These are phyloP conservation scores for Epistrophella euchroma DNA, from an alignment of 2,888 invertebrate genomes.

Conservation along the genomic window DNA sequence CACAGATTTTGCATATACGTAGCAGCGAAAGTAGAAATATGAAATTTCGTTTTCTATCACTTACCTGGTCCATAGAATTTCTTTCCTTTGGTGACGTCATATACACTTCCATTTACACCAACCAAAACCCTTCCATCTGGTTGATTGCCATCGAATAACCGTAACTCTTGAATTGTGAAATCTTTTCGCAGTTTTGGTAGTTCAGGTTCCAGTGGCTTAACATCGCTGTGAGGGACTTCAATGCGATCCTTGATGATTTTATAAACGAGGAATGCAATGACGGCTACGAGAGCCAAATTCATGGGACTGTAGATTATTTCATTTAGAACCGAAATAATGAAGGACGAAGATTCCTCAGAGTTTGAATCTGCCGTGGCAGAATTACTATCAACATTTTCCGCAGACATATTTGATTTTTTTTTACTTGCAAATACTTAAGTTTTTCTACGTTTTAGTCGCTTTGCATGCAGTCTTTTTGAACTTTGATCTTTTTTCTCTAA, in stretches of 20 bases:
- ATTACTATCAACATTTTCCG: constrained; percentile 50
- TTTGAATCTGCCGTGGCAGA: constrained; percentile 40
- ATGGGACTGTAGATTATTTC: constrained; percentile 89
- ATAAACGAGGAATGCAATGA: constrained; percentile 89
- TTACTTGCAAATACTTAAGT: neutral
- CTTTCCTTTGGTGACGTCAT: constrained; percentile 96
- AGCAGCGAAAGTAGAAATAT: neutral
- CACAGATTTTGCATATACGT: constrained; percentile 25
- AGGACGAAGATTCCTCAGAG: constrained; percentile 71
- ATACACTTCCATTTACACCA: constrained; percentile 97
- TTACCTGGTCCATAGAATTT: constrained; percentile 97
- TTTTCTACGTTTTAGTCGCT: constrained; percentile 19
- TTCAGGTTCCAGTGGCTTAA: constrained; percentile 84
- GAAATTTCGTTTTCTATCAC: constrained; percentile 24
- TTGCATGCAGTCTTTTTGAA: constrained; percentile 40
- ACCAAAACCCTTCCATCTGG: constrained; percentile 94
- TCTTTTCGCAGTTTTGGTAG: constrained; percentile 94
- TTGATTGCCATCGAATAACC: constrained; percentile 93
- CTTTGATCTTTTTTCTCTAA: constrained; percentile 55
- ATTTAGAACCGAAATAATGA: constrained; percentile 81
- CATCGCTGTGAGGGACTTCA: constrained; percentile 82
- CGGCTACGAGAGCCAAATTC: constrained; percentile 88
- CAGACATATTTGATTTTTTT: constrained; percentile 55
- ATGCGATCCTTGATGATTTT: constrained; percentile 88
- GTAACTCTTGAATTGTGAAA: constrained; percentile 94